phyloP scores from a whole-genome alignment of 2,888 invertebrate species.

The Volucella inflata region DNA sequence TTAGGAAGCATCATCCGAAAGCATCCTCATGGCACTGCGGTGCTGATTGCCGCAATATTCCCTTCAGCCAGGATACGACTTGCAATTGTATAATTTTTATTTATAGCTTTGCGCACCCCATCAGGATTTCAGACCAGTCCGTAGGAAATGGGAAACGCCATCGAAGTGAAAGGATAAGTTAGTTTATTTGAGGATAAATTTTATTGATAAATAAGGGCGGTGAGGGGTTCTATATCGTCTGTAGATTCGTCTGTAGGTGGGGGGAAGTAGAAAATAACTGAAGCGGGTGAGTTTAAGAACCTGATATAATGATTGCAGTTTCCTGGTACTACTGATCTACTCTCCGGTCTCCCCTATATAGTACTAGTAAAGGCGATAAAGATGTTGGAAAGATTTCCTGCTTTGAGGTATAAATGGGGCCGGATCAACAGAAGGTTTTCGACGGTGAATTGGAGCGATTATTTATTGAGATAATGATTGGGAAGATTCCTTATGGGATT shows the following conservation, averaged over 20 bases:
- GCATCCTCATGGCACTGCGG: conserved; percentile 40
- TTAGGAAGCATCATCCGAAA: conserved; percentile 10
- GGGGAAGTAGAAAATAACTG: conserved; percentile 23
- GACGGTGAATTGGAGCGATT: conserved; percentile 28
- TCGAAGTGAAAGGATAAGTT: conserved; percentile 71
- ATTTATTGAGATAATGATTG: conserved; percentile 61
- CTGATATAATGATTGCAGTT: conserved; percentile 64
- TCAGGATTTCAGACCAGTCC: conserved; percentile 42
- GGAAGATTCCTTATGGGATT: conserved; percentile 6
- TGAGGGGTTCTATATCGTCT: not conserved
- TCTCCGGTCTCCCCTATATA: not conserved
- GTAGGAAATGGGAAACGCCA: conserved; percentile 68
- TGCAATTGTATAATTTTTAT: conserved; percentile 71
- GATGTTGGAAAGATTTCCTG: conserved; percentile 48
- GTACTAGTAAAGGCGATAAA: conserved; percentile 32
- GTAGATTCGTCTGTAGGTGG: not conserved
- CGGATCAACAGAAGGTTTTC: conserved; percentile 48
- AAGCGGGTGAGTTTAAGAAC: conserved; percentile 48
- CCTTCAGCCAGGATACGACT: conserved; percentile 11
- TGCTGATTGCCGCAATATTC: conserved; percentile 51
- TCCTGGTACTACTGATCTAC: conserved; percentile 12
- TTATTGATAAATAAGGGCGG: conserved; percentile 70
- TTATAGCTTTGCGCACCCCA: conserved; percentile 64
- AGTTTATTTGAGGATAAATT: conserved; percentile 72
- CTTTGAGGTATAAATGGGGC: conserved; percentile 42